Evolutionary conservation across 2,888 invertebrate genomes (phyloP), one percentile per base, ranked within the genome.

Genomic region (Stenodera caucasica): DNA sequence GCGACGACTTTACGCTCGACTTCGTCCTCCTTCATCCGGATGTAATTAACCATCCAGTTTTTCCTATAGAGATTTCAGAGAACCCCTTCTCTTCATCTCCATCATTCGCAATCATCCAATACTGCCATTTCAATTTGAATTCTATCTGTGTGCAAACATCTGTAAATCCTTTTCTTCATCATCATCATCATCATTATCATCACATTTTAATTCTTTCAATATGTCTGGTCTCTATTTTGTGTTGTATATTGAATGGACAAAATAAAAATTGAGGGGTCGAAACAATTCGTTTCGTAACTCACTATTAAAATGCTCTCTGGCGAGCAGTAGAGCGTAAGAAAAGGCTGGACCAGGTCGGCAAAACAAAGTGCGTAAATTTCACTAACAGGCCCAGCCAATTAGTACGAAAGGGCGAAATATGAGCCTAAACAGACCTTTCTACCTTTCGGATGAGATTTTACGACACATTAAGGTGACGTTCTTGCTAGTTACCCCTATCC

Each of bases 381-480:
- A 65, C 65, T 67, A 68, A 67, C 69, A 67, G 57, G 61, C 63
- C 66, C 66, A 6, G 18, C 68, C 65, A 68, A 69, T 67, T 69
- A 67, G 65, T 63, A 18, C 2, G 61, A 66, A 66, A 59, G 64
- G 68, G 68, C 11, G 21, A 45, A 21, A 45, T 21, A 68, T 67
- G 69, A 67, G 64, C 45, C 49, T 53, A 51, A 69, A 71, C 69
- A 66, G 69, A 69, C 71, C 71, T 72, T 70, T 69, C 68, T n/a
- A n/a, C 70, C 71, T 67, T 58, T 63, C 55, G 67, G 67, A 70
- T 67, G 69, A 68, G 69, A 71, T 68, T 72, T 72, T 71, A 70
- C 69, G 68, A 68, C 63, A 32, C 59, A 51, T 60, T 35, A 53
- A 29, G 23, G 32, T 29, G 53, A 33, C 53, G 21, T 45, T 21